phyloP scores from a whole-genome alignment of 2,113 vertebrate genomes.

The Sapajus apella region DNA sequence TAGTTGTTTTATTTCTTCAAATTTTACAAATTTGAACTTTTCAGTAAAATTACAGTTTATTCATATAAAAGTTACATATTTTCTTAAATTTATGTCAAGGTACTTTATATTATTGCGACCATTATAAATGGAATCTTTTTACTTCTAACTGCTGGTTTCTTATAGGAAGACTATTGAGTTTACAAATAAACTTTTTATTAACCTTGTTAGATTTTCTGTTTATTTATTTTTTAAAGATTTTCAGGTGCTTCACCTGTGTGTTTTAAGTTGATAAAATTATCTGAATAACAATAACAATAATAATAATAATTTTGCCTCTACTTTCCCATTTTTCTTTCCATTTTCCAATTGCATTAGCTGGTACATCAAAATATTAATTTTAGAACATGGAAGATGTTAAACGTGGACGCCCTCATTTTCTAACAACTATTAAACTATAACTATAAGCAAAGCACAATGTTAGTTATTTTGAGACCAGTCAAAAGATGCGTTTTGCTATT shows the following conservation, averaged over 20 bases:
- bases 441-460: neutral
- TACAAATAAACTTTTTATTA: neutral
- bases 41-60: neutral
- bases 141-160: neutral
- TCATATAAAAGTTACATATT: neutral
- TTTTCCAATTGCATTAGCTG: neutral
- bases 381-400: neutral
- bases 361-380: neutral
- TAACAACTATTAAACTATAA: neutral
- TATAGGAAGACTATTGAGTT: neutral
- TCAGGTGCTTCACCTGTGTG: neutral
- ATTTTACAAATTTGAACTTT: neutral
- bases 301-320: neutral
- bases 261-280: neutral
- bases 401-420: neutral
- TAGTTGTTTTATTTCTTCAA: neutral
- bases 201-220: neutral
- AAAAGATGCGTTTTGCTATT: neutral
- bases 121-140: neutral
- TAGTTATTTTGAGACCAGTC: neutral
- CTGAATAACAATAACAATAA: neutral
- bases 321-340: neutral
- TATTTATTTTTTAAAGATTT: neutral
- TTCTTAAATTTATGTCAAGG: neutral
- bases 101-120: neutral